phyloP scores from a whole-genome alignment of 2,113 vertebrate species.

The Condylura cristata region DNA sequence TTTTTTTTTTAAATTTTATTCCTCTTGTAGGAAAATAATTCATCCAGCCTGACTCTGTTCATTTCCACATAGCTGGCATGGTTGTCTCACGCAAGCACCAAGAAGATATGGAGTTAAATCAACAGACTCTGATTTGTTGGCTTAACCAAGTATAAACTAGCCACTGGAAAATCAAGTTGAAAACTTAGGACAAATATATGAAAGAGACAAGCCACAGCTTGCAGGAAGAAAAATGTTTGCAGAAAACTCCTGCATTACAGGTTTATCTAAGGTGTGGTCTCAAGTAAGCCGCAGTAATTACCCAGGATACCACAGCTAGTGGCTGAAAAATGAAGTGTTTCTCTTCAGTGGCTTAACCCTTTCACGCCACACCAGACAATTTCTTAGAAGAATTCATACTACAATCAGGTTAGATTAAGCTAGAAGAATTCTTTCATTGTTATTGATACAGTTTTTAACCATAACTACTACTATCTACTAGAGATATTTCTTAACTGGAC shows the following conservation, averaged over 20 bases:
- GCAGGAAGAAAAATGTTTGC: constrained; percentile 94
- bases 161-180: constrained; percentile 85
- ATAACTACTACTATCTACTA: neutral
- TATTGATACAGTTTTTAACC: neutral
- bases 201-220: constrained; percentile 93
- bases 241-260: constrained; percentile 93
- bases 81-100: constrained; percentile 81
- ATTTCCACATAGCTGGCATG: constrained; percentile 63
- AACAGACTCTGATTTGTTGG: constrained; percentile 88
- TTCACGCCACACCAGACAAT: constrained; percentile 61
- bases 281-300: constrained; percentile 93
- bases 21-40: constrained; percentile 64
- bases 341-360: constrained; percentile 83
- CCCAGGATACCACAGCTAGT: constrained; percentile 88
- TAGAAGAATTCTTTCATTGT: constrained; percentile 25
- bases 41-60: constrained; percentile 21
- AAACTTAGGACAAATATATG: constrained; percentile 86
- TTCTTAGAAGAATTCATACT: neutral
- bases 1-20: constrained; percentile 42
- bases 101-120: constrained; percentile 84
- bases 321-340: constrained; percentile 86
- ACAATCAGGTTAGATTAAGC: neutral
- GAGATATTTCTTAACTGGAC: neutral
- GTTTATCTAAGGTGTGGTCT: constrained; percentile 99
- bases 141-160: constrained; percentile 87